Conservation (phyloP, 2,888 invertebrate genomes). For the Augochlorella aurata region DNA sequence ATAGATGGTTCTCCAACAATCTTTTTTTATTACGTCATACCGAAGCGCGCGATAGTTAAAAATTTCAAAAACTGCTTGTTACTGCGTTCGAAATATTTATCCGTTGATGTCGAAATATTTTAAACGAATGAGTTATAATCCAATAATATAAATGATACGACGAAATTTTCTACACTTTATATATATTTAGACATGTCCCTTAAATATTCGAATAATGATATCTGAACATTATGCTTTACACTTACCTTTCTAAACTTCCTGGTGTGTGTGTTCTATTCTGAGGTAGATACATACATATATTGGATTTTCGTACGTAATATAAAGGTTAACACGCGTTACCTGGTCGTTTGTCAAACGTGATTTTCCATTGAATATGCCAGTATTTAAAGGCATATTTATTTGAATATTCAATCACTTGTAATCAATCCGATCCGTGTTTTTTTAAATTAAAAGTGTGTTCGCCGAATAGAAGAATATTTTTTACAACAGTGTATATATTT, state of each 20-base stretch:
- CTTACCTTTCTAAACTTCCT: slow-evolving; percentile 38
- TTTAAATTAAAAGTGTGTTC: slow-evolving; percentile 26
- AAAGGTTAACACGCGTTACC: slow-evolving; percentile 55
- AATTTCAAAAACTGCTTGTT: slow-evolving; percentile 31
- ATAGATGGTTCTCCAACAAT: slow-evolving; percentile 5
- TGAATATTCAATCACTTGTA: neutral
- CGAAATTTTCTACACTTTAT: neutral
- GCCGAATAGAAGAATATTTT: neutral
- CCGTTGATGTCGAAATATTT: neutral
- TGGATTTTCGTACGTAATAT: slow-evolving; percentile 47
- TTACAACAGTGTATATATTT: slow-evolving; percentile 10
- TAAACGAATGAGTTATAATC: neutral
- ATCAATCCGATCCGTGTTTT: slow-evolving; percentile 2
- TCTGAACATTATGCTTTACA: slow-evolving; percentile 19
- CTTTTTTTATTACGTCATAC: slow-evolving; percentile 45
- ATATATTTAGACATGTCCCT: neutral
- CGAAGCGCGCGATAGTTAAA: slow-evolving; percentile 42
- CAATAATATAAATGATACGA: neutral
- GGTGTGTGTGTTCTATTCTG: slow-evolving; percentile 54
- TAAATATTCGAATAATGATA: slow-evolving; percentile 6
- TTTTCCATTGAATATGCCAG: slow-evolving; percentile 27
- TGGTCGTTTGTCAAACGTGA: slow-evolving; percentile 31
- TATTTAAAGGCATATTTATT: neutral
- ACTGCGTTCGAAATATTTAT: slow-evolving; percentile 8
- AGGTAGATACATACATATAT: slow-evolving; percentile 38